A percentile compares a stretch with the other conserved stretches of the same genome.
Conservation (phyloP, 2,113 vertebrate genomes). For the Callipepla squamata region DNA sequence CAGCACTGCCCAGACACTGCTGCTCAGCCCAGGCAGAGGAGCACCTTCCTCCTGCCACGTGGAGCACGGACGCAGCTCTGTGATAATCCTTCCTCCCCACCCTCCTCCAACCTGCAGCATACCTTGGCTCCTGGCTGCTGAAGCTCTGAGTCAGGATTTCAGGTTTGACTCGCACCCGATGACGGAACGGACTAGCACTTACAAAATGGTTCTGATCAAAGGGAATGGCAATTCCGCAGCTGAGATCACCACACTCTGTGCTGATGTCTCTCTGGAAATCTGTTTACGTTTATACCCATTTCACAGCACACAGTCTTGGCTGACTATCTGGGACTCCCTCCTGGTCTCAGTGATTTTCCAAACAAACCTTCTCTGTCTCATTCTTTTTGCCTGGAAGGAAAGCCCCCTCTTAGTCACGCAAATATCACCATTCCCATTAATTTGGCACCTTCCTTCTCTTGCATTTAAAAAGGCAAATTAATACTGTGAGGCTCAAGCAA, state of each 20-base stretch:
- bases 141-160: slow-evolving; percentile 25
- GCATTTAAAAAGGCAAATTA: neutral
- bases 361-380: neutral
- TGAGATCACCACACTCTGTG: neutral
- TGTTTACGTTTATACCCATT: neutral
- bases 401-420: neutral
- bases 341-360: neutral
- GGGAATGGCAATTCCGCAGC: neutral
- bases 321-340: neutral
- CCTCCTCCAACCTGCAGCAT: neutral
- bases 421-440: neutral
- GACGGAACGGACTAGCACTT: neutral
- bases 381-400: neutral
- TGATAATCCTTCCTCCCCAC: neutral
- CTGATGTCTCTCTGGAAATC: neutral
- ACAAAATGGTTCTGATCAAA: neutral
- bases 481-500: neutral
- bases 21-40: neutral
- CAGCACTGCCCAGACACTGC: neutral
- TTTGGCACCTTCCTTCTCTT: neutral
- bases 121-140: neutral
- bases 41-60: neutral
- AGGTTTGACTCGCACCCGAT: neutral
- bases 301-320: neutral
- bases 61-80: neutral